A percentile compares a stretch with the other conserved stretches of the same genome.
These are phyloP conservation scores for Cecropterus lyciades DNA, from an alignment of 1,140 invertebrate species.

Conservation along the genomic window DNA sequence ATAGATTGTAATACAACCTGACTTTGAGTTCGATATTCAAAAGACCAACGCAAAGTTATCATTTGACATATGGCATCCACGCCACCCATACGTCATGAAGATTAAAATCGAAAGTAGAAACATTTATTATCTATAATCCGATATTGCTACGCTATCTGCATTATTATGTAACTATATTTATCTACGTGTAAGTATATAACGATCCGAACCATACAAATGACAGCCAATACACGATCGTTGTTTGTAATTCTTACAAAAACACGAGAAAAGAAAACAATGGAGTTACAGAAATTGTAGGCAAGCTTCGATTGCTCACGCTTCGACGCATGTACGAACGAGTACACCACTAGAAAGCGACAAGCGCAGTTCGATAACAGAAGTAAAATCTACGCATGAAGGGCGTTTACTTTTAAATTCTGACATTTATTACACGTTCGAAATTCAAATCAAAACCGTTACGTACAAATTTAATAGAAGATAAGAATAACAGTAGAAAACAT, in stretches of 20 bases:
- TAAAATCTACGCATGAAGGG: slow-evolving; percentile 51
- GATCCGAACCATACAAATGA: neutral
- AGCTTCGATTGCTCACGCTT: slow-evolving; percentile 55
- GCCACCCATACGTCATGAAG: slow-evolving; percentile 19
- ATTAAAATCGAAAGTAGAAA: slow-evolving; percentile 30
- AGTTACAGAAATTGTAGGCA: slow-evolving; percentile 47
- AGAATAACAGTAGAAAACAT: slow-evolving; percentile 1
- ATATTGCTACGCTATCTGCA: slow-evolving; percentile 7
- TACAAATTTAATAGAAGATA: slow-evolving; percentile 8
- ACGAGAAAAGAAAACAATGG: slow-evolving; percentile 53
- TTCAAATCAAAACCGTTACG: slow-evolving; percentile 47
- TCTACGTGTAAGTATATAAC: neutral
- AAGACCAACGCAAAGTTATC: slow-evolving; percentile 43
- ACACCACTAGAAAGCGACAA: slow-evolving; percentile 50
- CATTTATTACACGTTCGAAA: slow-evolving; percentile 54
- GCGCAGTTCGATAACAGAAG: slow-evolving; percentile 46
- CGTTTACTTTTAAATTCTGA: slow-evolving; percentile 49
- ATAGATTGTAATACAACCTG: slow-evolving; percentile 27
- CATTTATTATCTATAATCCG: slow-evolving; percentile 18
- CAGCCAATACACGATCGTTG: slow-evolving; percentile 31
- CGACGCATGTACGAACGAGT: slow-evolving; percentile 39
- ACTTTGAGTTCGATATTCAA: slow-evolving; percentile 38
- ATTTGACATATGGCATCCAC: slow-evolving; percentile 23
- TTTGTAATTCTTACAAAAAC: slow-evolving; percentile 34
- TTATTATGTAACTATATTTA: slow-evolving; percentile 9